Evolutionary conservation across 2,888 invertebrate genomes (phyloP).

Genomic region (Microdon myrmicae): DNA sequence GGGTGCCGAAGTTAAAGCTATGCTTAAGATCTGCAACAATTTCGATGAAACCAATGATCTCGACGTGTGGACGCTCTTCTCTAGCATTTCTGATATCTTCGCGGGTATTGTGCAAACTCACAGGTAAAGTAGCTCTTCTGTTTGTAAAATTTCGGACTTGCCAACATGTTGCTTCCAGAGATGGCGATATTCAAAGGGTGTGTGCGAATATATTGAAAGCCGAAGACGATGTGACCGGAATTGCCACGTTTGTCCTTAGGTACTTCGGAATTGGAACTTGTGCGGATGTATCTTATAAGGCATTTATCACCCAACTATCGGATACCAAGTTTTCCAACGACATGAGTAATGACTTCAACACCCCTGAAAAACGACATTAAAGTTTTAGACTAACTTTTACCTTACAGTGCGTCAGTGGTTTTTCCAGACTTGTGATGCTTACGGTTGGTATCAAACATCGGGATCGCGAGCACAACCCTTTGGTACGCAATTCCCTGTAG

Average conservation of each 20-base stretch:
- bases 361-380: neutral
- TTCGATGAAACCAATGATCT: constrained; percentile 60
- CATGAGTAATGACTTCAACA: constrained; percentile 55
- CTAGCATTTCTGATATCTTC: constrained; percentile 60
- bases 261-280: constrained; percentile 52
- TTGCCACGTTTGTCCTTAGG: constrained; percentile 55
- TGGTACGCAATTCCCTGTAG: constrained; percentile 60
- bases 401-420: constrained; percentile 78
- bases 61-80: constrained; percentile 62
- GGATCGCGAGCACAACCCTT: constrained; percentile 72
- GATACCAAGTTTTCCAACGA: constrained; percentile 46
- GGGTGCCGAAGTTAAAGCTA: constrained; percentile 58
- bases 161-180: constrained; percentile 36
- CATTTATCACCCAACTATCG: constrained; percentile 53
- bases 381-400: neutral
- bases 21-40: constrained; percentile 60
- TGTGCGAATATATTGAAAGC: constrained; percentile 56
- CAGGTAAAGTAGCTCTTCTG: constrained; percentile 51
- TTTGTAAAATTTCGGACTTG: neutral
- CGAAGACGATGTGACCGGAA: constrained; percentile 57
- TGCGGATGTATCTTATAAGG: constrained; percentile 56
- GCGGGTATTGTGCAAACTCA: constrained; percentile 61
- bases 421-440: constrained; percentile 88
- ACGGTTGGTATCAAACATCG: constrained; percentile 84
- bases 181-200: constrained; percentile 53